Conservation (phyloP, 2,113 vertebrate genomes). For the Bothrops jararaca region DNA sequence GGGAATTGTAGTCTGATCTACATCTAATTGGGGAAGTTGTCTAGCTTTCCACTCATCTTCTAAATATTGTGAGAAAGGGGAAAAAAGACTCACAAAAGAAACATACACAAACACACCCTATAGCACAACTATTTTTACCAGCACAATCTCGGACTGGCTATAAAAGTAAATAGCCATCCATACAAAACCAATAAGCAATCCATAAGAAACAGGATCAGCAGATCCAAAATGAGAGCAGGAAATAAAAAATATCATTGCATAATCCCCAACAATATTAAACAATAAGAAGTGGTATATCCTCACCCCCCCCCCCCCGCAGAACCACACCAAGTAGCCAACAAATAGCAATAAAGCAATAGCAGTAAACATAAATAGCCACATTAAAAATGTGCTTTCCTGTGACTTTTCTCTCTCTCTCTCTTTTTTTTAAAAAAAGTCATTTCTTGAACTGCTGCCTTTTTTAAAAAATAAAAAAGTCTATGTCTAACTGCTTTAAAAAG, state of each 20-base stretch:
- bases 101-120: background rate
- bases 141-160: background rate
- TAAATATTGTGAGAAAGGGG: background rate
- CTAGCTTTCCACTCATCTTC: background rate
- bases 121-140: background rate
- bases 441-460: background rate
- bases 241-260: background rate
- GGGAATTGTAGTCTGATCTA: background rate
- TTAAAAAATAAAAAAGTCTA: background rate
- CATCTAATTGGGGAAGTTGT: background rate
- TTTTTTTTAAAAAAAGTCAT: background rate
- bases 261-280: background rate
- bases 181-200: background rate
- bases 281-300: background rate
- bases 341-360: background rate
- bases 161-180: background rate
- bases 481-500: background rate
- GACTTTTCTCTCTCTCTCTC: background rate
- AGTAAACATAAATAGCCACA: background rate
- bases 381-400: background rate
- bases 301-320: background rate
- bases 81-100: background rate
- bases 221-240: background rate
- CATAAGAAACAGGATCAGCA: background rate
- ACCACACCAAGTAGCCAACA: background rate